phyloP scores from a whole-genome alignment of 1,140 invertebrate genomes.

The Drosophila paulistorum region DNA sequence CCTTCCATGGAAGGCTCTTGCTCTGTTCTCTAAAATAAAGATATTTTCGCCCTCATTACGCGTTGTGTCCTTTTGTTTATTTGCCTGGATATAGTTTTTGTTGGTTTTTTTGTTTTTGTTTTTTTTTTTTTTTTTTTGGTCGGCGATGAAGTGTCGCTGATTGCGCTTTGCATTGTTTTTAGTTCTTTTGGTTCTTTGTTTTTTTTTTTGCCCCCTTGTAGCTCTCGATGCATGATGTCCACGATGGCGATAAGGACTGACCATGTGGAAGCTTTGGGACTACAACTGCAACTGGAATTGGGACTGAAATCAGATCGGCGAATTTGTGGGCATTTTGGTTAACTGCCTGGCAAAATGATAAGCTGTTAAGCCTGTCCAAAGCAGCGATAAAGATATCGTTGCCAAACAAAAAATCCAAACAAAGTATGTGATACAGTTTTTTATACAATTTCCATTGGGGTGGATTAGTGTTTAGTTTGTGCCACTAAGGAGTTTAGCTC shows the following conservation, averaged over 20 bases:
- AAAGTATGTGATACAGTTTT: slow-evolving; percentile 16
- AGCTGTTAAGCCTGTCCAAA: slow-evolving; percentile 21
- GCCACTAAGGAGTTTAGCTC: background rate
- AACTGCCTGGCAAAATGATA: slow-evolving; percentile 63
- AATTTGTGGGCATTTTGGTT: slow-evolving; percentile 52
- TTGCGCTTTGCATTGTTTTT: slow-evolving; percentile 80
- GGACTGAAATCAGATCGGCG: slow-evolving; percentile 4
- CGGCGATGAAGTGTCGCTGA: slow-evolving; percentile 81
- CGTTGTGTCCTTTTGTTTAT: slow-evolving; percentile 76
- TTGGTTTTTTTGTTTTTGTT: slow-evolving; percentile 24
- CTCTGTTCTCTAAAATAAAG: slow-evolving; percentile 70
- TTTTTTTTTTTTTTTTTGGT: slow-evolving; percentile 25
- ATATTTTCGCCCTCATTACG: slow-evolving; percentile 81
- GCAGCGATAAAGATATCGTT: slow-evolving; percentile 56
- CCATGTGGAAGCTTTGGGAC: slow-evolving; percentile 10
- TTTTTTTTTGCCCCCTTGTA: slow-evolving; percentile 18
- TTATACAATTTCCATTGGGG: slow-evolving; percentile 3
- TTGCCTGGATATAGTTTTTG: slow-evolving; percentile 39
- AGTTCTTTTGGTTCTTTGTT: background rate
- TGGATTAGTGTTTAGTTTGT: background rate
- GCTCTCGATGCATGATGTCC: slow-evolving; percentile 46
- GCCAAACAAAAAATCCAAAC: slow-evolving; percentile 1
- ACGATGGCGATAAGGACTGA: slow-evolving; percentile 67
- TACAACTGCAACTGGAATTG: background rate
- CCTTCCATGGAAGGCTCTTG: slow-evolving; percentile 64